Evolutionary conservation across 2,113 vertebrate genomes (phyloP), one percentile per base, ranked within the genome.

Genomic region (Cyrtonyx montezumae): DNA sequence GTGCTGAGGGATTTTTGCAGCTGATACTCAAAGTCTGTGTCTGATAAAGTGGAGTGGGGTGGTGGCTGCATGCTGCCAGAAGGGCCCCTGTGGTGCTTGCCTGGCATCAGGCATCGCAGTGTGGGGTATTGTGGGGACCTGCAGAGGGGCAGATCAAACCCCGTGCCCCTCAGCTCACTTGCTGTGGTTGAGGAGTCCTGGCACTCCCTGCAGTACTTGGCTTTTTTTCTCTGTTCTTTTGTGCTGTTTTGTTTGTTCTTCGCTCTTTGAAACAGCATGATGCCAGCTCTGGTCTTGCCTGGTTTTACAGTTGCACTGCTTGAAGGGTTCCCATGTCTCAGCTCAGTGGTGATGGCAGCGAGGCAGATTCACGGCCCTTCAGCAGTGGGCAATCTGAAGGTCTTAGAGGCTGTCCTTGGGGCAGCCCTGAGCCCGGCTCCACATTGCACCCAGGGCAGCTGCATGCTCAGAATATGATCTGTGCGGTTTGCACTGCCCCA

Each of bases 301-400:
- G 45, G 37, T 77, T 70, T 69, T 45, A 68, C 9, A 0, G 13
- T 46, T 49, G 23, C 20, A 6, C 34, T 1, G 1, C 51, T 49
- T 22, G 9, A 18, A 80, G 34, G 65, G 4, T 48, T 74, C 43
- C 19, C 3, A 4, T 4, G 0, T 67, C 53, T 74, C 1, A 0
- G 42, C 40, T 49, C 15, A 62, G 3, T 1, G 1, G 65, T 67
- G 43, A 20, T 56, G 67, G n/a, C 45, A 32, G 5, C 15, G 26
- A 53, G 51, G 51, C 51, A 30, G 51, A 59, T 43, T 49, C 76
- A 11, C 0, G 2, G 37, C 46, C 34, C 61, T 45, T 23, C 59
- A 32, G 9, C 19, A 0, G 9, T 7, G 55, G 26, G 40, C 17
- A 59, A 5, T 43, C 42, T 49, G 42, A 37, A 25, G 28, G 13